phyloP scores from a whole-genome alignment of 2,113 vertebrate genomes.

The Cricetomys ansorgei region DNA sequence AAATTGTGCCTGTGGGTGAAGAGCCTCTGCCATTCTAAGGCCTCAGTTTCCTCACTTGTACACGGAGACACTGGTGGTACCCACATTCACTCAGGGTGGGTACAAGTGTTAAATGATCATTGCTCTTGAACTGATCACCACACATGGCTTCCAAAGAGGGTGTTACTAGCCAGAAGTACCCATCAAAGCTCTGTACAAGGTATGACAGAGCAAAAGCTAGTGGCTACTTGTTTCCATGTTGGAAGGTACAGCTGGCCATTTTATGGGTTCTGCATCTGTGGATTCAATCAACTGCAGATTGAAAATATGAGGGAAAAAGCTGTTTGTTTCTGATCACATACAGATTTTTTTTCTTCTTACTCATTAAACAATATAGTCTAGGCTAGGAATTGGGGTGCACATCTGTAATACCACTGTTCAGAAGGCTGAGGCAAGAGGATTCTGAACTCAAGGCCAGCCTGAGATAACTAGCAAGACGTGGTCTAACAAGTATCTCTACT shows the following conservation, averaged over 20 bases:
- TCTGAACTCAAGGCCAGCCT: background rate
- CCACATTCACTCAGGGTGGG: background rate
- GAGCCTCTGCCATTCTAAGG: background rate
- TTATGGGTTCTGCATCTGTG: too few relatives aligned
- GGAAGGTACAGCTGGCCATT: background rate
- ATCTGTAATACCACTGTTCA: background rate
- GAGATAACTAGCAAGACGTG: background rate
- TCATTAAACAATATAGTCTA: background rate
- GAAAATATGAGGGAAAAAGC: background rate
- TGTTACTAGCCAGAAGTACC: background rate
- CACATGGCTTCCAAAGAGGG: background rate
- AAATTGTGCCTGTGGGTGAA: background rate
- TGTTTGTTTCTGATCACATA: background rate
- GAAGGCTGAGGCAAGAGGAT: background rate
- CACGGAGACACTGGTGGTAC: background rate
- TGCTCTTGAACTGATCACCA: background rate
- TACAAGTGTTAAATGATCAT: background rate
- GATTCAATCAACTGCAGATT: background rate
- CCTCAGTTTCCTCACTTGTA: background rate
- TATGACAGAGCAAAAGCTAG: background rate
- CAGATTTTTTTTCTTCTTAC: background rate
- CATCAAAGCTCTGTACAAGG: background rate
- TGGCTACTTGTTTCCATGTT: background rate
- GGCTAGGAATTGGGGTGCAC: background rate
- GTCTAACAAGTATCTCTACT: background rate